These are phyloP conservation scores for Pseudorhiza aurosa DNA, from an alignment of 30 jellyfish, hydroid and myxozoan genomes.

Conservation along the genomic window DNA sequence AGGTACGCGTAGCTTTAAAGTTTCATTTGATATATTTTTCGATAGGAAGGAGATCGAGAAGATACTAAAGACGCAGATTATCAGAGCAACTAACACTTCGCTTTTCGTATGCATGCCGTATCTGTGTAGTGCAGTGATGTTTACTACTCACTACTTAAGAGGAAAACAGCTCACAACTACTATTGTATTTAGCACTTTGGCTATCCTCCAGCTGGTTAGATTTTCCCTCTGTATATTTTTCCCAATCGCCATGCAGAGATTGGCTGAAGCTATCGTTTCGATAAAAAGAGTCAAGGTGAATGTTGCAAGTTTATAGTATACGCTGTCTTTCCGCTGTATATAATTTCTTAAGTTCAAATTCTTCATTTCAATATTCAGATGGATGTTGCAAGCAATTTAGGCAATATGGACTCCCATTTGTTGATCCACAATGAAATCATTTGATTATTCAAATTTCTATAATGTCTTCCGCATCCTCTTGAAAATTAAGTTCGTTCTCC, in stretches of 20 bases:
- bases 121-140: constrained; percentile 55
- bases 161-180: constrained; percentile 60
- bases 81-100: constrained; percentile 41
- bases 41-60: constrained; percentile 58
- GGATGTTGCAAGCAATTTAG: too few relatives aligned
- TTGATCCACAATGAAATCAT: too few relatives aligned
- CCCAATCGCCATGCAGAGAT: constrained; percentile 52
- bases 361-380: too few relatives aligned
- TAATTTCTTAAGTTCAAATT: too few relatives aligned
- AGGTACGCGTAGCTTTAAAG: too few relatives aligned
- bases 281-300: constrained; percentile 58
- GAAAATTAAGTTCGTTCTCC: too few relatives aligned
- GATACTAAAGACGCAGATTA: constrained; percentile 4
- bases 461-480: too few relatives aligned
- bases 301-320: too few relatives aligned
- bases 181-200: constrained; percentile 48
- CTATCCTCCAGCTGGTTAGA: constrained; percentile 44
- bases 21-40: too few relatives aligned
- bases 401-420: too few relatives aligned
- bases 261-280: constrained; percentile 45
- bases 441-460: too few relatives aligned
- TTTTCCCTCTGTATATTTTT: constrained; percentile 18
- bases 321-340: too few relatives aligned
- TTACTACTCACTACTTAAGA: constrained; percentile 35
- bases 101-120: constrained; percentile 34